A percentile compares a stretch with the other conserved stretches of the same genome.
Conservation (phyloP, 2,888 invertebrate species). For the Oasisia sp. region DNA sequence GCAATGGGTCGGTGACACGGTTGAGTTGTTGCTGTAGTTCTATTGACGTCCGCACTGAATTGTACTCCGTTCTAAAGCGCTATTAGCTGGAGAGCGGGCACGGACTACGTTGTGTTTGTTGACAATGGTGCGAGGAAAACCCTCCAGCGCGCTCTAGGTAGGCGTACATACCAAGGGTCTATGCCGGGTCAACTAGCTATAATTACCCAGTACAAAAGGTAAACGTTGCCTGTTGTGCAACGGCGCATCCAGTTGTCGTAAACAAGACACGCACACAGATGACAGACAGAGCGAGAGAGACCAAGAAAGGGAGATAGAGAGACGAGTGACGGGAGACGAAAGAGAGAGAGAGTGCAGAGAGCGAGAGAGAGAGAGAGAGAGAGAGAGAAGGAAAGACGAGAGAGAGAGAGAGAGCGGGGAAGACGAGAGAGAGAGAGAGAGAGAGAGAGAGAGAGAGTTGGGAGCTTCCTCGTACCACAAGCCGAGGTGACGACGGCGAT, state of each 20-base stretch:
- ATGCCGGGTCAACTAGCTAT: neutral
- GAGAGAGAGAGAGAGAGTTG: too few relatives aligned
- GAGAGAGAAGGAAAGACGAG: too few relatives aligned
- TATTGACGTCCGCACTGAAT: neutral
- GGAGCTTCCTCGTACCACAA: too few relatives aligned
- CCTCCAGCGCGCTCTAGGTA: too few relatives aligned
- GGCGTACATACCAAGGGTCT: too few relatives aligned
- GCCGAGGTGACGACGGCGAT: neutral
- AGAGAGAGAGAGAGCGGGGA: too few relatives aligned
- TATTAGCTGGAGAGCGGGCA: neutral
- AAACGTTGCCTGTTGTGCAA: neutral
- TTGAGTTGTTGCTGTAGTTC: neutral
- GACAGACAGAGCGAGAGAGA: too few relatives aligned
- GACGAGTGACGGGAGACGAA: too few relatives aligned
- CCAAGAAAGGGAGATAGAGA: too few relatives aligned
- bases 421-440: too few relatives aligned
- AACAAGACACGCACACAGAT: neutral
- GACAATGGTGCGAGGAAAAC: neutral
- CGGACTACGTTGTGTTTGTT: neutral
- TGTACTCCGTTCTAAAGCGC: neutral
- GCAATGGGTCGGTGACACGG: neutral
- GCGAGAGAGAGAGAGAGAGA: too few relatives aligned
- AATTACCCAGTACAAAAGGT: neutral
- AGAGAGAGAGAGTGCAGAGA: too few relatives aligned
- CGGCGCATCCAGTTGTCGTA: neutral